A percentile compares a stretch with the other conserved stretches of the same genome.
These are phyloP conservation scores for Styela clava DNA, from an alignment of 23 tunicate species.

Conservation along the genomic window DNA sequence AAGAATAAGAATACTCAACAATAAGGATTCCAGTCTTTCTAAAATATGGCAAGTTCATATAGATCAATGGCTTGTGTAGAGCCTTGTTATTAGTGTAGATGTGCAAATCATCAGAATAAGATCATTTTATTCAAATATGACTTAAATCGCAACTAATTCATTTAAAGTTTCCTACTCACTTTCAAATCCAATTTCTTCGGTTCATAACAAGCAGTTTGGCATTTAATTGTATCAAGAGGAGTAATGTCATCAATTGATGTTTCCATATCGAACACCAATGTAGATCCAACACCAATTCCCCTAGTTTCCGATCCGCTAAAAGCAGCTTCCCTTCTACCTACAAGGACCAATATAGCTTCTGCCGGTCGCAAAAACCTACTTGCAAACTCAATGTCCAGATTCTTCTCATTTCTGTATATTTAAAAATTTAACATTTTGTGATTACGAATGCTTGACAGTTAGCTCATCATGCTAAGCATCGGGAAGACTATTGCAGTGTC, in stretches of 20 bases:
- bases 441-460: too few species aligned
- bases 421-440: not conserved
- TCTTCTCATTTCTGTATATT: constrained; percentile 43
- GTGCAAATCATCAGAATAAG: too few species aligned
- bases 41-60: too few species aligned
- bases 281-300: constrained; percentile 52
- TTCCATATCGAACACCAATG: constrained; percentile 68
- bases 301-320: constrained; percentile 8
- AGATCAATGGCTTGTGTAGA: too few species aligned
- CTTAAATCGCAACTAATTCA: too few species aligned
- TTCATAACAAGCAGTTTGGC: constrained; percentile 77
- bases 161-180: too few species aligned
- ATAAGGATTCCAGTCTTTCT: too few species aligned
- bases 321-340: constrained; percentile 37
- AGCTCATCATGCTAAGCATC: too few species aligned
- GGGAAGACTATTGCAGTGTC: too few species aligned
- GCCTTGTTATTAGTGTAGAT: too few species aligned
- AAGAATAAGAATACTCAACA: too few species aligned
- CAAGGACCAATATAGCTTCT: constrained; percentile 69
- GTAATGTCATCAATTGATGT: constrained; percentile 61
- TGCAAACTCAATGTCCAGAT: constrained; percentile 66
- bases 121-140: too few species aligned
- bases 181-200: constrained; percentile 42
- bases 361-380: constrained; percentile 87
- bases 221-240: constrained; percentile 38